These are phyloP conservation scores for Trinorchestia longiramus DNA, from an alignment of 1,140 invertebrate species.

Conservation along the genomic window DNA sequence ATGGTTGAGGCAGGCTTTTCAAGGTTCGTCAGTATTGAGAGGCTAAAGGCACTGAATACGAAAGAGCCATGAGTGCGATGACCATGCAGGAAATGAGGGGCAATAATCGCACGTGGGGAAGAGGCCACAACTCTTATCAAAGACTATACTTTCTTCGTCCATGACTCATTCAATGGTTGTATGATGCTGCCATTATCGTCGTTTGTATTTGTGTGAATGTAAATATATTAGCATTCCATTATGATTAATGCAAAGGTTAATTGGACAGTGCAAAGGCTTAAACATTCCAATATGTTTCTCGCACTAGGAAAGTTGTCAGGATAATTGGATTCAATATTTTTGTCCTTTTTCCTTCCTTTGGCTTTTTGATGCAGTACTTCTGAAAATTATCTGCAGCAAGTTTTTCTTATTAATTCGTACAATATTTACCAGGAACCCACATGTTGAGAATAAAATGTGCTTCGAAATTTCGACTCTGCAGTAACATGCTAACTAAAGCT, in stretches of 20 bases:
- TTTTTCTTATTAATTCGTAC: too few relatives aligned
- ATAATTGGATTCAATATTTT: not conserved
- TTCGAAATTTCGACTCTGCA: too few relatives aligned
- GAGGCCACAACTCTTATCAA: not conserved
- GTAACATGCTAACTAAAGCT: too few relatives aligned
- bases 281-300: not conserved
- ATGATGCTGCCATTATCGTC: not conserved
- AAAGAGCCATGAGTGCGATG: not conserved
- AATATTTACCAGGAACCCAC: too few relatives aligned
- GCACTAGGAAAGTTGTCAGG: not conserved
- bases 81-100: not conserved
- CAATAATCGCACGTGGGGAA: not conserved
- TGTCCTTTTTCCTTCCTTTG: not conserved
- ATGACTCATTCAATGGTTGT: not conserved
- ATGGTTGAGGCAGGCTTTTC: not conserved
- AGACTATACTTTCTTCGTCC: not conserved
- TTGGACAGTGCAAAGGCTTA: not conserved
- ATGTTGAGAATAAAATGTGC: too few relatives aligned
- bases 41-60: not conserved
- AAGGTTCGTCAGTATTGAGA: not conserved
- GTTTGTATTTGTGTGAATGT: not conserved
- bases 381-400: too few relatives aligned
- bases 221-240: not conserved
- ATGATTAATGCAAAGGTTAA: not conserved
- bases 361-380: not conserved